Conservation (phyloP, 2,888 invertebrate species). For the Azorinus chamasolen region DNA sequence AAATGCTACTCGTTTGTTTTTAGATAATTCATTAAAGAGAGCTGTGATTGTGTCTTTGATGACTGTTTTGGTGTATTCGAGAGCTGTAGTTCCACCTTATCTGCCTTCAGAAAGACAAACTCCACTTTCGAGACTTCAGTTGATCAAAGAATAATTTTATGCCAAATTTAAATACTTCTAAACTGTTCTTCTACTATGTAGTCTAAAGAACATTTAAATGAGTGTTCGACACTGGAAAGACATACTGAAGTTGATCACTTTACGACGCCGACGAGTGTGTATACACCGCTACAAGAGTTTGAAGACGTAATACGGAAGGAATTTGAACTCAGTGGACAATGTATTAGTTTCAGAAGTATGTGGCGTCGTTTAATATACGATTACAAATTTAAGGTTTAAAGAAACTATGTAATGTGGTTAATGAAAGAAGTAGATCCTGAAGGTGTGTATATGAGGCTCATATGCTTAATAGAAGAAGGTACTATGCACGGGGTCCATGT, state of each 20-base stretch:
- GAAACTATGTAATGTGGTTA: slow-evolving; percentile 25
- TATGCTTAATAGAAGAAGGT: too few relatives aligned
- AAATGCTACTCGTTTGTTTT: too few relatives aligned
- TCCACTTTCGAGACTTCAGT: too few relatives aligned
- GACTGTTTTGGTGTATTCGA: too few relatives aligned
- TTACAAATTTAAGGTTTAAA: slow-evolving; percentile 31
- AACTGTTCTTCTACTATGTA: too few relatives aligned
- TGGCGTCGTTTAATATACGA: slow-evolving; percentile 25
- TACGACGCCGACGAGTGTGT: slow-evolving; percentile 11
- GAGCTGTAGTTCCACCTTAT: too few relatives aligned
- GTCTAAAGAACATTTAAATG: slow-evolving; percentile 8
- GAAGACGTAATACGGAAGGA: slow-evolving; percentile 12
- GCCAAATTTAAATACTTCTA: too few relatives aligned
- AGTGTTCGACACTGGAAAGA: slow-evolving; percentile 8
- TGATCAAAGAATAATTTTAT: too few relatives aligned
- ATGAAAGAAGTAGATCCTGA: slow-evolving; percentile 33
- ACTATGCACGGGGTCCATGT: too few relatives aligned
- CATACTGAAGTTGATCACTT: slow-evolving; percentile 10
- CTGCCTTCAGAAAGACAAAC: too few relatives aligned
- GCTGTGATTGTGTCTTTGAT: too few relatives aligned
- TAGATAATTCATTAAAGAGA: too few relatives aligned
- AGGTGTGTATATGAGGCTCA: slow-evolving; percentile 11
- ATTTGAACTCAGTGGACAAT: slow-evolving; percentile 22
- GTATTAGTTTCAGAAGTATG: slow-evolving; percentile 41
- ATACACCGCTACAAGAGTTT: slow-evolving; percentile 14